Conservation (phyloP, 64 coral and sea anemone species). For the Hydrozoanthus tunicans region DNA sequence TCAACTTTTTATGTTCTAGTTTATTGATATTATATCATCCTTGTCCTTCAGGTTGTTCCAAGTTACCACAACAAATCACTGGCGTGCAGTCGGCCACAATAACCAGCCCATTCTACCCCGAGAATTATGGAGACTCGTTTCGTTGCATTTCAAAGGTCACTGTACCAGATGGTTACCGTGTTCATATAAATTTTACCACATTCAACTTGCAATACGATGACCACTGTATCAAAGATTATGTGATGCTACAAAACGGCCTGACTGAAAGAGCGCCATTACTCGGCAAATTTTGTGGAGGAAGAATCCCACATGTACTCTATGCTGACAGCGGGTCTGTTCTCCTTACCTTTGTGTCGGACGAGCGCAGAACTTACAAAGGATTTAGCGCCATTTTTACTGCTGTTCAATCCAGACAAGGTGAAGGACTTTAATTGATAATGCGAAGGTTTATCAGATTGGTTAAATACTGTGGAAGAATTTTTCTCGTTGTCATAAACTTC, state of each 20-base stretch:
- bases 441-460: too few species aligned
- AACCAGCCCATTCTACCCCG: background rate
- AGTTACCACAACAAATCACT: background rate
- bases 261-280: background rate
- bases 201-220: background rate
- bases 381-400: background rate
- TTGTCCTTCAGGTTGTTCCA: background rate
- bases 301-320: background rate
- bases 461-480: too few species aligned
- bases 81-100: background rate
- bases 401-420: background rate
- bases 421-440: background rate
- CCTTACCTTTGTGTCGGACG: background rate
- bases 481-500: too few species aligned
- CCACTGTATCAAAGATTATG: background rate
- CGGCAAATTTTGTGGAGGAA: background rate
- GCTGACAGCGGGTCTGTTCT: background rate
- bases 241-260: background rate
- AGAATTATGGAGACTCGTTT: background rate
- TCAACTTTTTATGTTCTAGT: too few species aligned
- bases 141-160: background rate
- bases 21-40: too few species aligned
- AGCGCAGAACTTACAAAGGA: background rate
- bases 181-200: background rate
- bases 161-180: background rate